A percentile compares a stretch with the other conserved stretches of the same genome.
These are phyloP conservation scores for Drosophila subpulchrella DNA, from an alignment of 1,140 invertebrate genomes.

Conservation along the genomic window DNA sequence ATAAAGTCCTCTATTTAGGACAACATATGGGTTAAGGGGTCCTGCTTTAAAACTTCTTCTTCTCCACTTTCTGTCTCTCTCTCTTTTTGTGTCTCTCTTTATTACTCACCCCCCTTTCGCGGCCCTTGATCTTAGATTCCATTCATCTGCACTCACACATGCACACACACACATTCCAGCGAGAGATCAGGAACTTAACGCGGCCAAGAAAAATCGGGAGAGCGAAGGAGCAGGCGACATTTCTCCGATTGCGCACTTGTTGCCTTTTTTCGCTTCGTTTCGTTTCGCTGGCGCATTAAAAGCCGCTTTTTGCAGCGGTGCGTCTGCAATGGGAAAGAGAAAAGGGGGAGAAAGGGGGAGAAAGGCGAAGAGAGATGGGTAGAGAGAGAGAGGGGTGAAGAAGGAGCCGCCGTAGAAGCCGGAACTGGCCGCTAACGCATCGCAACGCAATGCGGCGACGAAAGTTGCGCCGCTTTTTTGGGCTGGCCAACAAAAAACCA, in stretches of 20 bases:
- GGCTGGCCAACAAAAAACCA: conserved; percentile 69
- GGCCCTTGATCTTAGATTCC: conserved; percentile 13
- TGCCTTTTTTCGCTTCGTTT: conserved; percentile 43
- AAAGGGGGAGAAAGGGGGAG: neutral
- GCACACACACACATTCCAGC: neutral
- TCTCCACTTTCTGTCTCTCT: neutral
- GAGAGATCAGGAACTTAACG: conserved; percentile 25
- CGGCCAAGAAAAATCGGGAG: neutral
- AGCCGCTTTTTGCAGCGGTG: conserved; percentile 65
- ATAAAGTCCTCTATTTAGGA: too few relatives aligned
- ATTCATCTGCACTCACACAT: conserved; percentile 15
- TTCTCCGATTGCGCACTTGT: conserved; percentile 43
- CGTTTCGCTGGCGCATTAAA: conserved; percentile 64
- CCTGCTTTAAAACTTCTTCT: too few relatives aligned
- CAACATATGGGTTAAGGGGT: too few relatives aligned
- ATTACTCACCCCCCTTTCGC: neutral
- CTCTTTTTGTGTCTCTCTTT: neutral
- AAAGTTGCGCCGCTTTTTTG: conserved; percentile 78
- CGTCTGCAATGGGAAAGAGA: conserved; percentile 43
- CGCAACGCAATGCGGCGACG: conserved; percentile 54
- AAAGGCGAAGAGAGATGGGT: conserved; percentile 2
- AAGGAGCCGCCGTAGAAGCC: conserved; percentile 62
- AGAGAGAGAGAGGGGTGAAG: conserved; percentile 1
- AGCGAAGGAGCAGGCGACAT: conserved; percentile 54
- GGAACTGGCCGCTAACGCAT: conserved; percentile 67